Evolutionary conservation across 2,888 invertebrate species (phyloP), one percentile per base, ranked within the genome.

Genomic region (Cecidostiba fungosa): DNA sequence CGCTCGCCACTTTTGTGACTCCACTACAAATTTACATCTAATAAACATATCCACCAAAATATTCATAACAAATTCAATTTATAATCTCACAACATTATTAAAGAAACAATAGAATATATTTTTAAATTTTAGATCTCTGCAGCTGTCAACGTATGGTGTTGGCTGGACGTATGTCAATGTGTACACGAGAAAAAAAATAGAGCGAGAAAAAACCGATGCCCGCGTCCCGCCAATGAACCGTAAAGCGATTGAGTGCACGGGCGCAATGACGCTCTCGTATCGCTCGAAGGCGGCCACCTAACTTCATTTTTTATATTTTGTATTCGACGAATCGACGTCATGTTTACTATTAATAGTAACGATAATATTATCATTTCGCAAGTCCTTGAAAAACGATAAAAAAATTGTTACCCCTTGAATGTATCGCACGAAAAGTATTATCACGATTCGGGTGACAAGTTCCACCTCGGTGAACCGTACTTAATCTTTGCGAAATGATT

Each of bases 171-270:
- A 83, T 66, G 73, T 76, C 3, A 79, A 26, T 66, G 72, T 82
- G 54, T 47, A 80, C n/a, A 54, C 26, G 73, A 70, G 73, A 79
- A 84, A 86, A n/a, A 87, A 87, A 87, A 82, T 86, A 86, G 86
- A 86, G 85, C 84, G 84, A 84, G 78, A 84, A 87, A 85, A 84
- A 87, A 87, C 82, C 85, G 82, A 85, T 87, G 85, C 83, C 80
- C 83, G 85, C 84, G 81, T 81, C 72, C 72, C 79, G 69, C 59
- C 86, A 81, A 77, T 86, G 86, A 86, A 86, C 87, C 83, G 81
- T 87, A 62, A 87, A 86, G 82, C 77, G 76, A 86, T 85, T 80
- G 85, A 85, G 85, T 77, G 82, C 84, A 84, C 87, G 72, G 76
- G 84, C 86, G 76, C 82, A 86, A 82, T 86, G 59, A 82, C 72